phyloP scores from a whole-genome alignment of 2,888 invertebrate genomes.

The Hermodice carunculata region DNA sequence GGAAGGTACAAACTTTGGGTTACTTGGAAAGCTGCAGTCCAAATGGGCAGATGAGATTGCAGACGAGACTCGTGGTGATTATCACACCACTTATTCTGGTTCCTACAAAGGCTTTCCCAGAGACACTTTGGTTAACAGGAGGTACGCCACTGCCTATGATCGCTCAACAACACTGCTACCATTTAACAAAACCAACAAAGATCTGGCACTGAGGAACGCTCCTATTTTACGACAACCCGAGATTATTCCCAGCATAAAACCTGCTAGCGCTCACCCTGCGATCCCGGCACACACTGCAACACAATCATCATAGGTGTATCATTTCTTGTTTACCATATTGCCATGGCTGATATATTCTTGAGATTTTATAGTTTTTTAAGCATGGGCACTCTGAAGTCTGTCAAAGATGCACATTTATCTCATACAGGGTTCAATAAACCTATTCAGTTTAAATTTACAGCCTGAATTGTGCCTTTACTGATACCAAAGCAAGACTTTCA shows the following conservation, averaged over 20 bases:
- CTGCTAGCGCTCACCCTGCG: no score
- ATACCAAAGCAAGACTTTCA: no score
- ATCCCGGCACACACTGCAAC: no score
- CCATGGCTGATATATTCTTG: no score
- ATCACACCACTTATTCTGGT: constrained; percentile 38
- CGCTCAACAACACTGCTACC: constrained; percentile 57
- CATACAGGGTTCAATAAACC: no score
- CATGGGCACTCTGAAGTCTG: no score
- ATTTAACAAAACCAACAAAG: constrained; percentile 57
- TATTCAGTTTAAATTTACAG: no score
- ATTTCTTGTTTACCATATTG: no score
- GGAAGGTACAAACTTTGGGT: constrained; percentile 61
- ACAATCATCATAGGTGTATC: no score
- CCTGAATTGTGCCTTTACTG: no score
- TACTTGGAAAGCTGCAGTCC: constrained; percentile 44
- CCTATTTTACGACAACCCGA: constrained; percentile 52
- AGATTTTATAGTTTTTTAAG: no score
- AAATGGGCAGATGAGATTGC: constrained; percentile 49
- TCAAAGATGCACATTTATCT: no score
- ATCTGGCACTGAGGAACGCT: constrained; percentile 54
- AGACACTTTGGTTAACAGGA: constrained; percentile 36
- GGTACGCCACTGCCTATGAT: constrained; percentile 51
- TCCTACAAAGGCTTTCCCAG: constrained; percentile 24
- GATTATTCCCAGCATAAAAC: constrained; percentile 15
- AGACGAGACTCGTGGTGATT: constrained; percentile 53